Base-by-base conservation (phyloP, 2,113 vertebrate genomes). In the Lophius piscatorius region DNA sequence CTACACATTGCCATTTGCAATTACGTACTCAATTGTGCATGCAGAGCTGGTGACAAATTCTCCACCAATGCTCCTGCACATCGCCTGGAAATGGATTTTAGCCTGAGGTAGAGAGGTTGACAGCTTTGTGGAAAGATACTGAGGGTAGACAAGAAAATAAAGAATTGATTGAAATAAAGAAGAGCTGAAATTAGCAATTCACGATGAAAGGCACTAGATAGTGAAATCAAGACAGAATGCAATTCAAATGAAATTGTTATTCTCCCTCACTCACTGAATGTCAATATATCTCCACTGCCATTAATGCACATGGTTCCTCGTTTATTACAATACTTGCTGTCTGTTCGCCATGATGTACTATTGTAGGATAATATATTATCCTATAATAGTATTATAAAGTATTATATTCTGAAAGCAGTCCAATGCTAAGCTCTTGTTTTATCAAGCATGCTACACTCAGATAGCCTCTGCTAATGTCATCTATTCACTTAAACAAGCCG, bases 11-110 rank as follows among this genome's bases (percentile, higher is more conserved):
- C 3, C 16, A 18, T 45, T 13, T 23, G 38, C 31, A 44, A 23
- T n/a, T n/a, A n/a, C n/a, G n/a, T n/a, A n/a, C n/a, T n/a, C n/a
- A n/a, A 68, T 24, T 55, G 39, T 36, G 59, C 39, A 63, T 50
- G 31, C 62, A 79, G 57, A 71, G 68, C 64, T 79, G 70, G 69
- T 55, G 51, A 81, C 70, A 65, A 54, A 42, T 44, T 50, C 49
- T 63, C 63, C 42, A 55, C 56, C 46, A 29, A 24, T 56, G 60
- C 38, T 59, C 28, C 39, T 38, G 62, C 58, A 24, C 31, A 68
- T 58, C n/a, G 22, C 29, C 26, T 50, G 52, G 66, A 70, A 74
- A 84, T 77, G 70, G 47, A 72, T 77, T 78, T 74, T 70, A 56
- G 44, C 81, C 61, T 10, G 26, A 38, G 60, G 69, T 42, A 39